These are phyloP conservation scores for Noctua fimbriata DNA, from an alignment of 2,888 invertebrate species.

Conservation along the genomic window DNA sequence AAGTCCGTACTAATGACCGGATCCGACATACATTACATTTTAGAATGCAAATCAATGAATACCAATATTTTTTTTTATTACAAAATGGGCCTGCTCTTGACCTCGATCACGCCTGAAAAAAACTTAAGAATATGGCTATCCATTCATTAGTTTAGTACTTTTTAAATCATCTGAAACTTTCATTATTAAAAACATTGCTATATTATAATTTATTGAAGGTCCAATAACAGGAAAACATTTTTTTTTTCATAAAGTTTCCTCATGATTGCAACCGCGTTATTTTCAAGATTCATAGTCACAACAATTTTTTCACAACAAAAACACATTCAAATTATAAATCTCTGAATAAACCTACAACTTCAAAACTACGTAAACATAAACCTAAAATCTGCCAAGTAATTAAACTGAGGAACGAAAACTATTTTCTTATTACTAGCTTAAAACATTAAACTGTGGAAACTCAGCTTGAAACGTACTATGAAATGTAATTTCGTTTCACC, in stretches of 20 bases:
- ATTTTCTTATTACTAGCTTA: constrained; percentile 12
- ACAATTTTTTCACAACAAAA: background rate
- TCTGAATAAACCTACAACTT: background rate
- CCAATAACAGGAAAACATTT: background rate
- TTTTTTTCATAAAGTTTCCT: background rate
- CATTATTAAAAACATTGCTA: background rate
- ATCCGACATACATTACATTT: background rate
- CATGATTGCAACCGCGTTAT: background rate
- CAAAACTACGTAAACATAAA: background rate
- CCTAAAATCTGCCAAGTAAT: constrained; percentile 8
- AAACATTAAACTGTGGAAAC: constrained; percentile 18
- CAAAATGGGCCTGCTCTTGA: too few relatives aligned
- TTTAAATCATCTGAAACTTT: background rate
- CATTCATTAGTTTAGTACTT: background rate
- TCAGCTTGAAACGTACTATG: background rate
- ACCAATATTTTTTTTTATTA: too few relatives aligned
- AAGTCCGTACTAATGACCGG: too few relatives aligned
- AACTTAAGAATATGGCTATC: background rate
- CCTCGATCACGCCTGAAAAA: too few relatives aligned
- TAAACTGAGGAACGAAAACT: constrained; percentile 10
- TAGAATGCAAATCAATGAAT: background rate
- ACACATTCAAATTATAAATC: background rate
- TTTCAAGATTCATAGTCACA: background rate
- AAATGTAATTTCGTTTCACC: constrained; percentile 36
- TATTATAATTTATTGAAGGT: background rate